Evolutionary conservation across 2,888 invertebrate species (phyloP).

Genomic region (Geophilus truncorum): DNA sequence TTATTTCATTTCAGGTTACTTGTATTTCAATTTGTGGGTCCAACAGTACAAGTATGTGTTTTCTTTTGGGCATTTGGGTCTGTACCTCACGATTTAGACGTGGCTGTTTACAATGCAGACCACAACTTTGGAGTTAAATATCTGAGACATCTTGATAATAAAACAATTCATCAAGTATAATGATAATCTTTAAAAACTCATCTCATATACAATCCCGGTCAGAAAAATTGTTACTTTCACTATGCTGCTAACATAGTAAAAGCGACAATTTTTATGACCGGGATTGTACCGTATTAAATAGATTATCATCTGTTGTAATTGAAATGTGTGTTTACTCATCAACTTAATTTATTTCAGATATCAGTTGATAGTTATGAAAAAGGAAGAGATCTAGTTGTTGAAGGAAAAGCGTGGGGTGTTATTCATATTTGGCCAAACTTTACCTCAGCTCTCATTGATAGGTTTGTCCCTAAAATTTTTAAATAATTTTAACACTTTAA

Average conservation of each 20-base stretch:
- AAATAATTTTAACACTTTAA: too few species aligned
- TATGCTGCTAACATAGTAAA: too few species aligned
- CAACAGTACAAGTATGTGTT: neutral
- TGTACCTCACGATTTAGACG: neutral
- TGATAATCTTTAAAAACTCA: too few species aligned
- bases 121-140: neutral
- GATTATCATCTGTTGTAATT: too few species aligned
- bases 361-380: neutral
- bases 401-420: neutral
- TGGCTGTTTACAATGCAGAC: neutral
- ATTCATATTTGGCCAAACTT: neutral
- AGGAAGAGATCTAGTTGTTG: neutral
- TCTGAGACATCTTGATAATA: neutral
- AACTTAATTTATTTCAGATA: neutral
- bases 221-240: too few species aligned
- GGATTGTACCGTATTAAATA: too few species aligned
- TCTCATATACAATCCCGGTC: too few species aligned
- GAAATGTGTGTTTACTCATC: too few species aligned
- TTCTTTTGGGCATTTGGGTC: neutral
- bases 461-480: too few species aligned
- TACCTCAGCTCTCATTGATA: neutral
- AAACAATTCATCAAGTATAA: neutral
- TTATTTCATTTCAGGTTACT: neutral
- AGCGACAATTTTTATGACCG: too few species aligned
- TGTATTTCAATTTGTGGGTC: neutral